Percentiles rank a stretch among this genome's conserved stretches.
Conservation (phyloP, 2,888 invertebrate genomes). For the Leptura quadrifasciata region DNA sequence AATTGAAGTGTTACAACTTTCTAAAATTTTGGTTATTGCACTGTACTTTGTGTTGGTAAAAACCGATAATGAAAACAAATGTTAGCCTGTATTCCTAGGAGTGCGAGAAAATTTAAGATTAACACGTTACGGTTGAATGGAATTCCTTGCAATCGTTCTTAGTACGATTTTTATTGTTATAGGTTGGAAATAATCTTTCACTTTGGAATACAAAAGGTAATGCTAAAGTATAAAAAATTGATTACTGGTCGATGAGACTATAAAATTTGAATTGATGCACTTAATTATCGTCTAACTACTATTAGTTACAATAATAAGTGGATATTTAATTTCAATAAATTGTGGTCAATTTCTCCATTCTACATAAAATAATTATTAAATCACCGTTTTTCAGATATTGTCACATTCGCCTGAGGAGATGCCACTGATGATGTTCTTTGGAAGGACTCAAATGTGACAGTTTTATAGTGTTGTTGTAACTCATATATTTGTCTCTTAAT, state of each 20-base stretch:
- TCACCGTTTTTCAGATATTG: too few relatives aligned
- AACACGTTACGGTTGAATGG: conserved; percentile 13
- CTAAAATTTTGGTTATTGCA: conserved; percentile 16
- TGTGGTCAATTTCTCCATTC: too few relatives aligned
- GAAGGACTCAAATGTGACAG: too few relatives aligned
- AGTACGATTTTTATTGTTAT: conserved; percentile 2
- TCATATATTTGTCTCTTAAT: too few relatives aligned
- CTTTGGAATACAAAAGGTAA: background rate
- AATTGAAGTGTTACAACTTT: conserved; percentile 6
- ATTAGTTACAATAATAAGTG: background rate
- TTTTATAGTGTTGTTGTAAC: too few relatives aligned
- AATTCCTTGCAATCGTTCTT: background rate
- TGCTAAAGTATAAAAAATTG: background rate
- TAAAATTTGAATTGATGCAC: background rate
- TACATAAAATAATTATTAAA: too few relatives aligned
- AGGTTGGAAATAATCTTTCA: background rate
- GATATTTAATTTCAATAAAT: background rate
- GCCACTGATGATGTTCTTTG: too few relatives aligned
- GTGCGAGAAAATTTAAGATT: background rate
- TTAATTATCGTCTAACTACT: background rate
- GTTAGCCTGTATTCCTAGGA: background rate
- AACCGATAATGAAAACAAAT: conserved; percentile 11
- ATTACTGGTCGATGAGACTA: background rate
- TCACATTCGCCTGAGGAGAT: too few relatives aligned
- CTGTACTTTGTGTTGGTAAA: background rate